Percentiles rank a stretch among this genome's conserved stretches.
These are phyloP conservation scores for Tipula vernalis DNA, from an alignment of 2,888 invertebrate species.

Conservation along the genomic window DNA sequence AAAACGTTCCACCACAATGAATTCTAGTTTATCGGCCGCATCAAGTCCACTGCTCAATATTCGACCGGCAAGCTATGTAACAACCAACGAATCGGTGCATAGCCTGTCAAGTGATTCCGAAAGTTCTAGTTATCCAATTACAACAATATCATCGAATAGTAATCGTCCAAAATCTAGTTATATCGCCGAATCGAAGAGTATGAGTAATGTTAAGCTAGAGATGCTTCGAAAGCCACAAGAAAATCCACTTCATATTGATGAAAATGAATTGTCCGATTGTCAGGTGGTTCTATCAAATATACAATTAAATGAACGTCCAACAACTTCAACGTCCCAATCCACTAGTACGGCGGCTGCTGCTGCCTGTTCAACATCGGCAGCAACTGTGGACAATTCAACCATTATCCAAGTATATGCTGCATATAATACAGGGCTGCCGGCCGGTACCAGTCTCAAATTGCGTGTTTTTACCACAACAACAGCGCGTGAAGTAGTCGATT, in stretches of 20 bases:
- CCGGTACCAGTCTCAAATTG: slow-evolving; percentile 83
- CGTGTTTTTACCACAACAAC: slow-evolving; percentile 89
- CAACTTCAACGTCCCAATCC: slow-evolving; percentile 18
- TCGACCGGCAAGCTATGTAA: slow-evolving; percentile 47
- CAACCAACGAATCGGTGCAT: slow-evolving; percentile 52
- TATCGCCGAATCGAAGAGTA: slow-evolving; percentile 46
- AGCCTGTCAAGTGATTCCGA: slow-evolving; percentile 55
- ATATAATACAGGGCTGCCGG: slow-evolving; percentile 87
- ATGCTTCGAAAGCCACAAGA: slow-evolving; percentile 32
- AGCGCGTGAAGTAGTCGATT: slow-evolving; percentile 86
- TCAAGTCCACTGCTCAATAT: slow-evolving; percentile 57
- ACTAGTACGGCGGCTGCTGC: slow-evolving; percentile 17
- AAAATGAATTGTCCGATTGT: slow-evolving; percentile 12
- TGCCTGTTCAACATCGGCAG: slow-evolving; percentile 15
- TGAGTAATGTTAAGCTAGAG: slow-evolving; percentile 46
- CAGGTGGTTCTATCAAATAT: background rate
- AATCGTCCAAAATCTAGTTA: slow-evolving; percentile 40
- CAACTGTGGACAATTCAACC: slow-evolving; percentile 21
- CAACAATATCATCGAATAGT: slow-evolving; percentile 40
- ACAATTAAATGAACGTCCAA: background rate
- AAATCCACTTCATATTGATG: slow-evolving; percentile 22
- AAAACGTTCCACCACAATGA: slow-evolving; percentile 43
- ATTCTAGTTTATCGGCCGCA: slow-evolving; percentile 46
- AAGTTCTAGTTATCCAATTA: slow-evolving; percentile 39
- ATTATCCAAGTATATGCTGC: slow-evolving; percentile 81